Conservation (phyloP, 1,140 invertebrate species). For the Lepidurus packardi region DNA sequence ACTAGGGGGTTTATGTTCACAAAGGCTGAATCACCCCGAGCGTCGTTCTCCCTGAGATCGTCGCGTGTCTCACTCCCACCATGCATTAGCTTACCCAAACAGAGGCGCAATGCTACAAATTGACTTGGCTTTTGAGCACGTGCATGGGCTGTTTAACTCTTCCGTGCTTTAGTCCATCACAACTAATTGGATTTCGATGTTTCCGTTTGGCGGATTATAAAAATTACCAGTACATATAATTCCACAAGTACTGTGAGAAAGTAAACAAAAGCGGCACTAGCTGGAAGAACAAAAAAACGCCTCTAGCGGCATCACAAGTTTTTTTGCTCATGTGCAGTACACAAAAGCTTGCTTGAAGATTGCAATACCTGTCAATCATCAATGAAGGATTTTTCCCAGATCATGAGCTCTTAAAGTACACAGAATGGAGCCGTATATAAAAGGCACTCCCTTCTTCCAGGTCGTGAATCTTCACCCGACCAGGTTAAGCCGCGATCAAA, state of each 20-base stretch:
- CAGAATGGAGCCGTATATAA: background rate
- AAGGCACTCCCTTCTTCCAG: conserved; percentile 11
- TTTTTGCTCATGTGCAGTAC: background rate
- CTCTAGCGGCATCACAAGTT: too few species aligned
- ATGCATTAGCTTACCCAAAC: conserved; percentile 11
- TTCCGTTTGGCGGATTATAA: background rate
- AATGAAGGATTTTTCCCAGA: background rate
- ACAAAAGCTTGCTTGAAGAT: background rate
- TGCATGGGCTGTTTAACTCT: background rate
- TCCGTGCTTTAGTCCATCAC: background rate
- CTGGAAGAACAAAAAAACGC: background rate
- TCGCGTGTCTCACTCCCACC: conserved; percentile 15
- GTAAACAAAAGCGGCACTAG: background rate
- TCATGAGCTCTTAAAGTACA: background rate
- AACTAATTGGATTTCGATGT: background rate
- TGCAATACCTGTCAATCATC: conserved; percentile 8
- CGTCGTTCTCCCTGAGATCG: background rate
- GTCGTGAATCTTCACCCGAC: conserved; percentile 6
- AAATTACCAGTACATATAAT: background rate
- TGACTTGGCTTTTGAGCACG: background rate
- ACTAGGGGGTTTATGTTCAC: background rate
- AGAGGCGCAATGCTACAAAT: conserved; percentile 15
- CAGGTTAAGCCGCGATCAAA: background rate
- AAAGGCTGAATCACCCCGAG: background rate
- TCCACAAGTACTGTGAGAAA: background rate